Base-by-base conservation (phyloP, 2,113 vertebrate genomes). In the Deroptyus accipitrinus region DNA sequence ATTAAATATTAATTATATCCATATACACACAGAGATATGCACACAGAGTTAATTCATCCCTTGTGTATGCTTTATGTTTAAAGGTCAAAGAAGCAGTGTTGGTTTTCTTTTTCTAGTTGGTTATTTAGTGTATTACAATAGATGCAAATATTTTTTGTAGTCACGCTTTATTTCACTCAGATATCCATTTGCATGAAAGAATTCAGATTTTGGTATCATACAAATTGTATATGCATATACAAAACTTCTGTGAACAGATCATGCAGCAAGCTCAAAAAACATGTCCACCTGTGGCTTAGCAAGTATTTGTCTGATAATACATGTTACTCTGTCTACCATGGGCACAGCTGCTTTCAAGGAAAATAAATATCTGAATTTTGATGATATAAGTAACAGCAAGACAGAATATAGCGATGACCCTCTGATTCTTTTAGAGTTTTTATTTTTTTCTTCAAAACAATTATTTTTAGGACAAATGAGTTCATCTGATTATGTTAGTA, bases 1-100 rank as follows among this genome's bases (percentile, higher is more conserved):
- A 44, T 92, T 80, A 83, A 90, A 80, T 92, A 88, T 90, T 90
- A 92, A 93, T 83, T 86, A 54, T 49, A 66, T 25, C 42, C 44
- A 81, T 70, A 77, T 23, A 31, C 27, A 69, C 48, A 67, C 27
- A 54, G 35, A 77, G 63, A 28, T 80, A 35, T 41, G 57, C 59
- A 55, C 35, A 76, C 23, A 52, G 16, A 69, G 17, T 41, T 76
- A 62, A 73, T 76, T 80, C 18, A 52, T 77, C 83, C 68, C 54
- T 67, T 62, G 76, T 63, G 75, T 62, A 94, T 64, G 41, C 18
- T 66, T 11, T 24, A 22, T 41, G 46, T 66, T 59, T 83, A 83
- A 90, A 85, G 85, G 41, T 68, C 39, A 69, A 67, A 87, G 55
- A 55, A 67, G 13, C 19, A 48, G 14, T 23, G 16, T 11, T 69